phyloP scores from a whole-genome alignment of 1,140 invertebrate species.

The Hermetia illucens region DNA sequence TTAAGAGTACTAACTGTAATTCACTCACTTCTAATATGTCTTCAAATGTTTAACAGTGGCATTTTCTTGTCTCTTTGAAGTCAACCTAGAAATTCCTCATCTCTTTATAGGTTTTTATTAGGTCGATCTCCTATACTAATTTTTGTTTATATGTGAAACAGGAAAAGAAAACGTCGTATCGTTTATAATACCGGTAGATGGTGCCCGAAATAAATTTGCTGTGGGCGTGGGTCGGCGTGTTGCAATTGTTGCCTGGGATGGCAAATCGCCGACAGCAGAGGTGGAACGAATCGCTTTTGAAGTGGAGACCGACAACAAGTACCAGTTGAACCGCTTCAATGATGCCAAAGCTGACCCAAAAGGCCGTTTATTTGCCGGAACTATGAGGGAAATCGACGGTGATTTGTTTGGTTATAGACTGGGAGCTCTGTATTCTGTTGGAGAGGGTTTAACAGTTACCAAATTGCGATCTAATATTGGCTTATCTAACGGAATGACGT shows the following conservation, averaged over 20 bases:
- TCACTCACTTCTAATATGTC: no score
- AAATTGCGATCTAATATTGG: constrained; percentile 32
- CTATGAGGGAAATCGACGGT: constrained; percentile 1
- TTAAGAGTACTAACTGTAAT: no score
- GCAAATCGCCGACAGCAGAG: constrained; percentile 1
- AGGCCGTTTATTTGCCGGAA: constrained; percentile 3
- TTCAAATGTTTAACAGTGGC: no score
- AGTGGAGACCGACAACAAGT: not conserved
- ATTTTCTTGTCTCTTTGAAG: no score
- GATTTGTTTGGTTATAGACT: not conserved
- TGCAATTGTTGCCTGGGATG: constrained; percentile 3
- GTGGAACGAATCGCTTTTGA: not conserved
- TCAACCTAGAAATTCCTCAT: no score
- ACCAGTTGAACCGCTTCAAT: constrained; percentile 1
- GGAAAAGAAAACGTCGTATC: no score
- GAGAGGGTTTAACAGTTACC: no score
- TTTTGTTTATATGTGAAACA: no score
- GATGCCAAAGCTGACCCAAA: constrained; percentile 2
- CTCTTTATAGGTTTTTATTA: no score
- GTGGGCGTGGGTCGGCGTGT: constrained; percentile 1
- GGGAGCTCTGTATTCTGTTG: no score
- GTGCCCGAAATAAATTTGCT: constrained; percentile 1
- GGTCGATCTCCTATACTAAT: no score
- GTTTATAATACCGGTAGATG: constrained; percentile 4
- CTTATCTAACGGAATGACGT: constrained; percentile 64